Evolutionary conservation across 2,113 vertebrate species (phyloP), one percentile per base, ranked within the genome.

Genomic region (Oostethus manadensis): DNA sequence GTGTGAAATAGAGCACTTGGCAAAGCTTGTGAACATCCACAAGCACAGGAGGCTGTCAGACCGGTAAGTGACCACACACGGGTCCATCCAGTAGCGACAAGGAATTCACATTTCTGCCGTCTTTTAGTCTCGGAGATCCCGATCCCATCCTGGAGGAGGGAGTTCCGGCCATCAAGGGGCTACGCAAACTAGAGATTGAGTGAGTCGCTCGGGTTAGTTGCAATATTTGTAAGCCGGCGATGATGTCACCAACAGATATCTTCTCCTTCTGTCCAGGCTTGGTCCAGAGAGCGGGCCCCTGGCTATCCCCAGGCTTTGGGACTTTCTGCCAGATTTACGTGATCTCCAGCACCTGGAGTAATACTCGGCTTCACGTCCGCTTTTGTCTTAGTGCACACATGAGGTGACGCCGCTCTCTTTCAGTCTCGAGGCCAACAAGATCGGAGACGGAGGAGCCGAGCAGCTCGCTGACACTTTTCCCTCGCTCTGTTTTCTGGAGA

Each of bases 351-450:
- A 92, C 58, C 76, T 93, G 51, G 93, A 96, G 94, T 96, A 82
- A 92, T 3, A 46, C 17, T 46, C 10, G 43, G 6, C 18, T 53
- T 33, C 18, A 49, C 38, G n/a, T 46, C 10, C 21, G 10, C 6
- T 48, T 20, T 8, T 35, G 13, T 22, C 2, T 46, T 1, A 1
- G 4, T 18, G 6, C 4, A 69, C 26, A 21, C 9, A 42, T n/a
- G 3, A 10, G 14, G 21, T 18, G 17, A 10, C 35, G 4, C 51
- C 13, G 40, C 5, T 62, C 14, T 18, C 33, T 38, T 76, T 51
- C 74, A 99, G 96, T 80, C 85, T 99, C 13, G 93, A 98, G 71
- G 92, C 94, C 60, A 95, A 93, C 73, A 91, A 90, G 75, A 90
- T 99, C 0, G 93, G 92, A 18, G 94, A 99, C 51, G 58, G 81